These are phyloP conservation scores for Drosophila mercatorum DNA, from an alignment of 2,888 invertebrate species.

Conservation along the genomic window DNA sequence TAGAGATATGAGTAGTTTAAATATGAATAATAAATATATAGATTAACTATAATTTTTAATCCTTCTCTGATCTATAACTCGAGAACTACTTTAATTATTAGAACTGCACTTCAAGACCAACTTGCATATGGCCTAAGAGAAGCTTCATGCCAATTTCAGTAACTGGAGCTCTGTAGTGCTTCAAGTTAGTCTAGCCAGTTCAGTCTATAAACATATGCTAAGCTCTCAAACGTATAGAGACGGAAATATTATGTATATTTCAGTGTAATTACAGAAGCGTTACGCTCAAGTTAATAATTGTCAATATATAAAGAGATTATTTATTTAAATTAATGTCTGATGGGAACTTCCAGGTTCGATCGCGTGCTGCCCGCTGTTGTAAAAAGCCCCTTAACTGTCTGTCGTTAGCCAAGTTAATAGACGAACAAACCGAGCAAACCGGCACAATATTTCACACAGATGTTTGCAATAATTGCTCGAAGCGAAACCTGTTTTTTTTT, in stretches of 20 bases:
- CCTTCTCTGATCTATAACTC: neutral
- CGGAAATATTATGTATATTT: neutral
- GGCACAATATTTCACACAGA: slow-evolving; percentile 44
- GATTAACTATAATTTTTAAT: no score
- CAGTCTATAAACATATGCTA: neutral
- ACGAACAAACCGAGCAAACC: slow-evolving; percentile 21
- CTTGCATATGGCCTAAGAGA: no score
- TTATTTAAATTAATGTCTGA: neutral
- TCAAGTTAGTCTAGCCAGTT: neutral
- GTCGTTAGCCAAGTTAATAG: slow-evolving; percentile 12
- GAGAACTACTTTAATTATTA: neutral
- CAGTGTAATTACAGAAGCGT: neutral
- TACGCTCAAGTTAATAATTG: neutral
- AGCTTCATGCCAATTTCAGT: neutral
- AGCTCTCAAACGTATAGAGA: neutral
- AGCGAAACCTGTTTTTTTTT: slow-evolving; percentile 54
- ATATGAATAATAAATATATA: no score
- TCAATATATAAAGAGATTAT: neutral
- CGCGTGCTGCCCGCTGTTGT: slow-evolving; percentile 6
- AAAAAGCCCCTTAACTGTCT: slow-evolving; percentile 12
- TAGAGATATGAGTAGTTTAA: no score
- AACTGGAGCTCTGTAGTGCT: neutral
- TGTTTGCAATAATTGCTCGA: slow-evolving; percentile 43
- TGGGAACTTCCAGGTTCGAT: slow-evolving; percentile 18
- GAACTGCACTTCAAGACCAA: no score